Conservation (phyloP, 1,140 invertebrate genomes). For the Chironomus striatipennis region DNA sequence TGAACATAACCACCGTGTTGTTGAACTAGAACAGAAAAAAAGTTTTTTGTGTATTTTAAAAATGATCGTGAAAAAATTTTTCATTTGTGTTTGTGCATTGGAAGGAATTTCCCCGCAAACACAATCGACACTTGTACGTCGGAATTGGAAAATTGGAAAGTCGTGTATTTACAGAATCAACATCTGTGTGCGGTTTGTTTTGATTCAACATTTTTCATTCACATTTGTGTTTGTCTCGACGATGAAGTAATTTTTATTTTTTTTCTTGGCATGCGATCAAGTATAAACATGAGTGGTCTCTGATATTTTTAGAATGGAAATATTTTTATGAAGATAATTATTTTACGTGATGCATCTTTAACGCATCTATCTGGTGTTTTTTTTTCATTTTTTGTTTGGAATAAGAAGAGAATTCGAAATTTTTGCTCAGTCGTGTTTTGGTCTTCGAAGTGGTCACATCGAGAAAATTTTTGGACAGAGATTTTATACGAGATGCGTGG, state of each 20-base stretch:
- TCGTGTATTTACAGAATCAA: background rate
- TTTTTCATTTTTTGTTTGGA: no score
- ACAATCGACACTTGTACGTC: background rate
- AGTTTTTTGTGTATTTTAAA: background rate
- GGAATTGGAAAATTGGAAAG: constrained; percentile 4
- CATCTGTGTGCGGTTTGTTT: no score
- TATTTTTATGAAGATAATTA: no score
- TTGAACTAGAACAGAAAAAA: background rate
- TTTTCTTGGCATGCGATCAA: no score
- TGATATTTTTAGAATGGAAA: background rate
- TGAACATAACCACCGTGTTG: constrained; percentile 26
- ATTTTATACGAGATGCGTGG: background rate
- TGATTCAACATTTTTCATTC: no score
- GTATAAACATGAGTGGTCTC: background rate
- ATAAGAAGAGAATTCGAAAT: background rate
- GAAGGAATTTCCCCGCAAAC: background rate
- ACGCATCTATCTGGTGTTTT: background rate
- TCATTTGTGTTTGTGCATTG: no score
- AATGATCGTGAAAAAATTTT: background rate
- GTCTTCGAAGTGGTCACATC: background rate
- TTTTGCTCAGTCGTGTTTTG: background rate
- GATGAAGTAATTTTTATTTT: no score
- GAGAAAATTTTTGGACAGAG: background rate
- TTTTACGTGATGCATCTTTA: background rate
- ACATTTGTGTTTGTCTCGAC: no score